Base-by-base conservation (phyloP, 30 jellyfish, hydroid and myxozoan genomes). In the Morbakka virulenta region DNA sequence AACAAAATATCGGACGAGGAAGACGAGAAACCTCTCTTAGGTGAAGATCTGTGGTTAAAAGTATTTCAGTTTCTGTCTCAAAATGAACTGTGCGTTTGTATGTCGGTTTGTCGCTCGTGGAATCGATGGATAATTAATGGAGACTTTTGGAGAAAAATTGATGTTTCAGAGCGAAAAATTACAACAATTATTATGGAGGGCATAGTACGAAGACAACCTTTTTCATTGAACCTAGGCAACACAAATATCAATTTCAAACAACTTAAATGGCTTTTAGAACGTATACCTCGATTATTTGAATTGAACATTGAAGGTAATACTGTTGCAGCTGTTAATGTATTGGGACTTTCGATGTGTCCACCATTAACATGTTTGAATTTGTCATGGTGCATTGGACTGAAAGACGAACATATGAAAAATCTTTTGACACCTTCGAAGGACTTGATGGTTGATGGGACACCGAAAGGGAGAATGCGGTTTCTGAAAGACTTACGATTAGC, bases 71-170 rank as follows among this genome's bases (percentile, higher is more conserved):
- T 33, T 64, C 74, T 91, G 85, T 66, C 86, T 9, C 84, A 71
- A 29, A 14, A 74, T 2, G 96, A 79, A 17, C 74, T 77, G 3
- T 50, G 66, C 53, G 9, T 72, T 29, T 91, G 98, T 82, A 91
- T 91, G 98, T 81, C 90, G n/a, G 98, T 85, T 9, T 91, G 96
- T 64, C 95, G 89, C 62, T 64, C 88, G 57, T 91, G 98, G 98
- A 91, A 91, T 80, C 91, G 82, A 28, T 91, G 98, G 98, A 81
- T 77, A 24, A 28, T 91, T 52, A 69, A 61, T 52, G 67, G 52
- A 26, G 68, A 49, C 1, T 75, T 84, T 32, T 91, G 98, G 98
- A 17, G 47, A 22, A 52, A 35, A 28, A 48, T 91, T 25, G 52
- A 32, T 23, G 72, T 81, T n/a, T 77, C 96, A 0, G 76, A 53